A percentile compares a stretch with the other conserved stretches of the same genome.
Conservation (phyloP, 2,797 vertebrate genomes). For the Tauraco hartlaubi region DNA sequence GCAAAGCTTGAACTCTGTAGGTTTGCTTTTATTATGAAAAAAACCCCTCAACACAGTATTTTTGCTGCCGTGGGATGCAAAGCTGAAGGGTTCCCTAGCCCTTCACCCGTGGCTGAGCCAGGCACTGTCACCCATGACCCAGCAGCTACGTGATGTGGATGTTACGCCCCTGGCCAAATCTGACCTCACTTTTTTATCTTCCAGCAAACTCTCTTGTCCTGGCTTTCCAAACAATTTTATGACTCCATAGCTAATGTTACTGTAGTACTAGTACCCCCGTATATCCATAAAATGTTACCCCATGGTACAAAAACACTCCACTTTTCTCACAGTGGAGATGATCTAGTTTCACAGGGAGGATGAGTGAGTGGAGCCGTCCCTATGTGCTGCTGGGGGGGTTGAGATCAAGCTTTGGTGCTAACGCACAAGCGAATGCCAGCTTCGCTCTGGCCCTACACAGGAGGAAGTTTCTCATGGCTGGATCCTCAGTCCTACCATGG, state of each 20-base stretch:
- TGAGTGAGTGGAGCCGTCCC: not conserved
- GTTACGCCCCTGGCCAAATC: not conserved
- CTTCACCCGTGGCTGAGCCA: rapidly evolving
- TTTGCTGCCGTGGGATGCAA: not conserved
- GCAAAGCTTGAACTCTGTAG: not conserved
- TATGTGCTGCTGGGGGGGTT: not conserved
- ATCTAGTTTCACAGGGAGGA: not conserved
- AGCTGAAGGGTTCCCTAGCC: not conserved
- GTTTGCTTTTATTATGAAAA: not conserved
- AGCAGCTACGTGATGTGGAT: rapidly evolving
- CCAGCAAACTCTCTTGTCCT: not conserved
- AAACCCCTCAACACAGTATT: not conserved
- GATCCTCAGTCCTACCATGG: not conserved
- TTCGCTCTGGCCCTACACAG: not conserved
- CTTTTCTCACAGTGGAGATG: not conserved
- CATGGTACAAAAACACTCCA: not conserved
- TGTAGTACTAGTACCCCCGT: not conserved
- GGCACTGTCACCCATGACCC: not conserved
- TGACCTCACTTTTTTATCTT: not conserved
- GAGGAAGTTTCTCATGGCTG: not conserved
- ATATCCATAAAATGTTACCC: rapidly evolving
- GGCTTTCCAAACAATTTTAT: not conserved
- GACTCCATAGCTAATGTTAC: not conserved
- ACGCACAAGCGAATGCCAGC: not conserved
- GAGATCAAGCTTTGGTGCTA: not conserved